Evolutionary conservation across 2,797 vertebrate genomes (phyloP).

Genomic region (Hemibagrus guttatus): DNA sequence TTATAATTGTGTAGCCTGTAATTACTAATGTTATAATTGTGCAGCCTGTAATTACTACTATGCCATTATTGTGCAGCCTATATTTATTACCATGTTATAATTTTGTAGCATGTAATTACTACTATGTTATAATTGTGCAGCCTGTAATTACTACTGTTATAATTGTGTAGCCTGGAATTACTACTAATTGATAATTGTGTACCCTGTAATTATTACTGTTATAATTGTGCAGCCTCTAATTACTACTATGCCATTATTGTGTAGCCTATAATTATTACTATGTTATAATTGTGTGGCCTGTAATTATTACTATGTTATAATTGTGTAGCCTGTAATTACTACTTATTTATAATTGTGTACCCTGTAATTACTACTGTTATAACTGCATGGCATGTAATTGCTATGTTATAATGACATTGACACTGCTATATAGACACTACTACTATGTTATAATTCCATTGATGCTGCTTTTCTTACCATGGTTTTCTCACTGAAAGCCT

Average conservation of each 20-base stretch:
- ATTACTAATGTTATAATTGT: background rate
- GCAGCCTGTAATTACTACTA: background rate
- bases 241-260: background rate
- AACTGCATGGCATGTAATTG: too few relatives aligned
- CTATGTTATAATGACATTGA: too few relatives aligned
- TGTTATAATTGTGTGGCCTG: background rate
- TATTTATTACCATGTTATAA: too few relatives aligned
- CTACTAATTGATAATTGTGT: background rate
- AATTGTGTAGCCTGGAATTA: background rate
- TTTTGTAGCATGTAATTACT: background rate
- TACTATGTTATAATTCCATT: background rate
- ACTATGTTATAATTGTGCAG: background rate
- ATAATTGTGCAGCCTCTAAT: background rate
- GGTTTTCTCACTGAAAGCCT: background rate
- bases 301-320: background rate
- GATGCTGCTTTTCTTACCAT: background rate
- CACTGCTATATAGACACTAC: too few relatives aligned
- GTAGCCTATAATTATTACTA: background rate
- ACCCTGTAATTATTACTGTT: background rate
- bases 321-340: background rate
- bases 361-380: too few relatives aligned
- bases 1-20: background rate
- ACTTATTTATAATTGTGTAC: background rate
- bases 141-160: background rate
- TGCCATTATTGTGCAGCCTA: background rate